Percentiles rank a stretch among this genome's conserved stretches.
Evolutionary conservation across 2,113 vertebrate genomes (phyloP).

Genomic region (Cygnus buccinator): DNA sequence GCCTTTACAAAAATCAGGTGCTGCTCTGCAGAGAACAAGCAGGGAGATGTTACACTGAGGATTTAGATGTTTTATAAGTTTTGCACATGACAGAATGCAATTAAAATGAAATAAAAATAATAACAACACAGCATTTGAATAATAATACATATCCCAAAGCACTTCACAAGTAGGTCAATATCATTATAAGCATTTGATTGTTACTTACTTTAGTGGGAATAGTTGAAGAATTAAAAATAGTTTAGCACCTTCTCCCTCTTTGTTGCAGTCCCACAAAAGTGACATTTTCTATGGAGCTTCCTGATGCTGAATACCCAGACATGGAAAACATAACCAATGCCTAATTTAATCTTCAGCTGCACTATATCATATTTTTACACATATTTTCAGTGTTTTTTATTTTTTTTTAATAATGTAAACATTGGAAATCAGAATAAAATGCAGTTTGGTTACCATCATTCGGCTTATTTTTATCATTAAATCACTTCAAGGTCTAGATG

Average conservation of each 20-base stretch:
- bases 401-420: background rate
- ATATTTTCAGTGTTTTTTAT: background rate
- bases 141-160: background rate
- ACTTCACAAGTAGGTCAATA: conserved; percentile 17
- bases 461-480: background rate
- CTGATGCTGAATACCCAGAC: background rate
- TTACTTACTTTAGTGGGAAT: background rate
- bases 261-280: background rate
- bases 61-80: background rate
- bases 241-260: background rate
- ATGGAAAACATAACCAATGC: background rate
- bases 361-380: background rate
- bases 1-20: background rate
- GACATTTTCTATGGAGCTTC: background rate
- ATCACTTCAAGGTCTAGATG: background rate
- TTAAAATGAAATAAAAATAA: conserved; percentile 40
- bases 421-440: background rate
- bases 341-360: background rate
- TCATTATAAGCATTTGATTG: background rate
- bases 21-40: background rate
- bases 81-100: background rate
- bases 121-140: conserved; percentile 6
- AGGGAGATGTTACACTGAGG: background rate
- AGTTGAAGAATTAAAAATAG: background rate
- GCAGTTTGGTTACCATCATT: background rate